Evolutionary conservation across 1,140 invertebrate species (phyloP), one percentile per base, ranked within the genome.

Genomic region (Conus betulinus): DNA sequence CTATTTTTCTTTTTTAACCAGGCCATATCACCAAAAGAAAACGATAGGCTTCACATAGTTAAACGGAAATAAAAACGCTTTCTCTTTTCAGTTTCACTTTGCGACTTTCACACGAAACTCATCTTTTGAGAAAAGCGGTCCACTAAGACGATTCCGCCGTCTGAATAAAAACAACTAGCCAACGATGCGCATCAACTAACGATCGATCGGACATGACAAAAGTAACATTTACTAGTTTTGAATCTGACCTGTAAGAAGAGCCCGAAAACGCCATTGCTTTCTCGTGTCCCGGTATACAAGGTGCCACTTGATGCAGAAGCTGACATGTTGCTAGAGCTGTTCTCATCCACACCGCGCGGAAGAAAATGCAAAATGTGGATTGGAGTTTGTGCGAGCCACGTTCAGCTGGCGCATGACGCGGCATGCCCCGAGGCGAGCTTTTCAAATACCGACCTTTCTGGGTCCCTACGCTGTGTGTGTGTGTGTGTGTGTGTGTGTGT

Each of bases 181-280:
- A 39, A 39, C 39, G 39, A 39, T 39, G 39, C 39, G 39, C 39
- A 39, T 39, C 39, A 39, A 39, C 39, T 39, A 39, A 39, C 39
- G 39, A 39, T 39, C 39, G 39, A 39, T 39, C 39, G 39, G 39
- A 39, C 39, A 39, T 0, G 39, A 39, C 39, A 39, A 39, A 39
- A 39, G 39, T 39, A 39, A 60, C 57, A 60, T 11, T 15, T 15
- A 60, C 57, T 60, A 11, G 23, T 71, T 11, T 71, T 53, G 39
- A 51, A 10, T 52, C 79, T 81, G 23, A 81, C 79, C 79, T 81
- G 79, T 81, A 81, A 81, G 79, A 53, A 81, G 79, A 81, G 79
- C 79, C 39, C 20, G 79, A 51, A 81, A 81, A 81, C 79, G 8
- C 79, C 79, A 81, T 81, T 81, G 51, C 79, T 81, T 51, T 81